Evolutionary conservation across 2,888 invertebrate genomes (phyloP), one percentile per base, ranked within the genome.

Genomic region (Encarsia formosa): DNA sequence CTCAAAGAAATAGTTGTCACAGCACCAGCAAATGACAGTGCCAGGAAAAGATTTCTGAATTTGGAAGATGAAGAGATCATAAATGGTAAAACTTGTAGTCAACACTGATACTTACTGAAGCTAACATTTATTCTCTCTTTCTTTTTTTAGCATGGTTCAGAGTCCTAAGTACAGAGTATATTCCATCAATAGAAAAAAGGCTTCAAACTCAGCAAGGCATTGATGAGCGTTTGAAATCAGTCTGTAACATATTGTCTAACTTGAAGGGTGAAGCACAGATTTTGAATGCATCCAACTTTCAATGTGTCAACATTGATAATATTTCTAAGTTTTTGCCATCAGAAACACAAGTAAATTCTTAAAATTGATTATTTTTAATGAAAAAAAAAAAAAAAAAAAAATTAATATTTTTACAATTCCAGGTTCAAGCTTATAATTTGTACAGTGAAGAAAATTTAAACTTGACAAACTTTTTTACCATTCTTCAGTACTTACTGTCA

Each of bases 361-460:
- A 29, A 38, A 34, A 24, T 32, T 34, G 42, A 16, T 15, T 24
- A 32, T 22, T 19, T n/a, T 34, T 24, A 32, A 29, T 42, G 43
- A 15, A 47, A 34, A 18, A 13, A 37, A 5, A 18, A 6, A 2
- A 49, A 37, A 24, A 16, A 35, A 16, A 29, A 18, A 26, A 23
- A 40, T 34, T 18, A 32, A 38, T 29, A 29, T 43, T 23, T 41
- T 15, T 23, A 32, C 39, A 26, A 31, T 59, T 59, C 26, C 44
- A 71, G 71, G 61, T 65, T 43, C 57, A 58, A 18, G 47, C 62
- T 3, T 61, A 61, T 50, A 60, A 57, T 22, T 54, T 69, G 16
- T 68, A 70, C 32, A 52, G 57, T 37, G 57, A 65, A 37, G 61
- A 63, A 3, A 65, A 58, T 48, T 57, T 71, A 23, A 48, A 62